These are phyloP conservation scores for Cheilosia pagana DNA, from an alignment of 2,888 invertebrate genomes.

Conservation along the genomic window DNA sequence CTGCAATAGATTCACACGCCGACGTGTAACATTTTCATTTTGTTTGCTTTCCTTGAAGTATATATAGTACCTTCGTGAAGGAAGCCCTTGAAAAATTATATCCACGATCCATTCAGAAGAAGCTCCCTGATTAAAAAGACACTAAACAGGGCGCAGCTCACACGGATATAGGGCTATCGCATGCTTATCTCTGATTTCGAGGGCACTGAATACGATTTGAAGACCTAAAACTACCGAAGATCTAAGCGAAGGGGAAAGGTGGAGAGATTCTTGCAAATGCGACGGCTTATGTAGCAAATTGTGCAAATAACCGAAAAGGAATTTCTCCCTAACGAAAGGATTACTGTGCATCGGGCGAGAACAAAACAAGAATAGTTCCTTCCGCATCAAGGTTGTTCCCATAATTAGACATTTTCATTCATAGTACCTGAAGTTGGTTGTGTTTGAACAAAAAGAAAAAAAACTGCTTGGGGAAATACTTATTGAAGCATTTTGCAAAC, in stretches of 20 bases:
- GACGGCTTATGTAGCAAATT: no score
- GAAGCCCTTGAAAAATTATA: constrained; percentile 38
- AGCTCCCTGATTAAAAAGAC: neutral
- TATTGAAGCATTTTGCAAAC: constrained; percentile 11
- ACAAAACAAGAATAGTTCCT: neutral
- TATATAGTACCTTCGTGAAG: neutral
- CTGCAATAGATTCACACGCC: constrained; percentile 38
- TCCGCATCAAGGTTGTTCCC: constrained; percentile 22
- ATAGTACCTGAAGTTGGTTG: neutral
- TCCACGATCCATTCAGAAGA: constrained; percentile 4
- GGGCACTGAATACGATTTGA: neutral
- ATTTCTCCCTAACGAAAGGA: neutral
- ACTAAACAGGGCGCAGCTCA: neutral
- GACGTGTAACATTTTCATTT: constrained; percentile 32
- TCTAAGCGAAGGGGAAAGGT: no score
- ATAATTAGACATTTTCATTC: constrained; percentile 24
- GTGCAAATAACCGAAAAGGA: no score
- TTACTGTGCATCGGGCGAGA: neutral
- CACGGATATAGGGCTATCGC: constrained; percentile 5
- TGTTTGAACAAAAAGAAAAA: constrained; percentile 5
- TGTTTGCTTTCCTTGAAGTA: neutral
- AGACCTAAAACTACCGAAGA: neutral
- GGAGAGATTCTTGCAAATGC: no score
- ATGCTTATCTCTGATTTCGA: constrained; percentile 13
- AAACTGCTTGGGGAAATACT: constrained; percentile 5